Evolutionary conservation across 2,888 invertebrate genomes (phyloP).

Genomic region (Campaea margaritaria): DNA sequence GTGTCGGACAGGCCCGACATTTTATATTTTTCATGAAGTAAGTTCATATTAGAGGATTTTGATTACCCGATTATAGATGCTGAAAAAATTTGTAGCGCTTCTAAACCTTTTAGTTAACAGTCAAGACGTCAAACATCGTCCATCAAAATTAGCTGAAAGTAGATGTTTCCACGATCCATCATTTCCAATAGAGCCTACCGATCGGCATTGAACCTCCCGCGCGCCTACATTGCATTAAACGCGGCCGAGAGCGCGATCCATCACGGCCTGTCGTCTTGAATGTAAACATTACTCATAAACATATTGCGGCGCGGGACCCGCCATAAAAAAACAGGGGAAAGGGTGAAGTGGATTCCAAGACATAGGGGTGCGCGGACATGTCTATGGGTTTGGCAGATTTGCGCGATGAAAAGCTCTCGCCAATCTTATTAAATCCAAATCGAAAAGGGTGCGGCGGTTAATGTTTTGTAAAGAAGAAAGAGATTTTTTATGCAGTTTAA

Average conservation of each 20-base stretch:
- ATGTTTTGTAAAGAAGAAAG: too few species aligned
- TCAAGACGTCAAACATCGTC: constrained; percentile 7
- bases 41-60: too few species aligned
- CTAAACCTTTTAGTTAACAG: background rate
- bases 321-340: constrained; percentile 20
- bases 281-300: constrained; percentile 56
- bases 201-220: constrained; percentile 5
- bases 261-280: constrained; percentile 33
- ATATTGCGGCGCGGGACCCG: constrained; percentile 46
- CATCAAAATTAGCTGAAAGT: background rate
- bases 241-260: constrained; percentile 21
- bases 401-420: constrained; percentile 18
- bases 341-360: constrained; percentile 25
- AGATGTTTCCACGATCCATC: constrained; percentile 14
- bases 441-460: too few species aligned
- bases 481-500: too few species aligned
- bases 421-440: constrained; percentile 2
- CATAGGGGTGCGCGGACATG: constrained; percentile 3
- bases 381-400: constrained; percentile 30
- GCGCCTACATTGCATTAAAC: constrained; percentile 3
- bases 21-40: too few species aligned
- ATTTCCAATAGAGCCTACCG: background rate
- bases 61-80: too few species aligned
- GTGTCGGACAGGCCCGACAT: too few species aligned
- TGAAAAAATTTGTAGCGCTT: too few species aligned